Conservation (phyloP, 2,888 invertebrate species). For the Lumbricus terrestris region DNA sequence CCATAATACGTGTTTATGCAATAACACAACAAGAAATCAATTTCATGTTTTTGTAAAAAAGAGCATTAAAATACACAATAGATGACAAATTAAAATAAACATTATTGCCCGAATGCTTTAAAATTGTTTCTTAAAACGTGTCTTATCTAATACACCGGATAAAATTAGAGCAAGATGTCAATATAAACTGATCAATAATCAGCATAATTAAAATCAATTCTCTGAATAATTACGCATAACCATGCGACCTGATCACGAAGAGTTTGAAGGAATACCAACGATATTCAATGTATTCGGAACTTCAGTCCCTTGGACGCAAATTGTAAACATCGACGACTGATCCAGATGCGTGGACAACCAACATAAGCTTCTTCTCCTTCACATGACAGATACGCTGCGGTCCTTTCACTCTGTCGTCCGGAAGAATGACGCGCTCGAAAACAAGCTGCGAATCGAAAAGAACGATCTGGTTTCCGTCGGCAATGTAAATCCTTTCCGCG, state of each 20-base stretch:
- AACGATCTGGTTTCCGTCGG: neutral
- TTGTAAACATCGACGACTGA: neutral
- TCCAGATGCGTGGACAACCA: neutral
- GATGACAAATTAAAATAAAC: neutral
- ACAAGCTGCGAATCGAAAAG: constrained; percentile 6
- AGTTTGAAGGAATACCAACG: neutral
- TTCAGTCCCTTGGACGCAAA: neutral
- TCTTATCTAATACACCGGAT: neutral
- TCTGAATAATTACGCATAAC: neutral
- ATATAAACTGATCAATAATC: neutral
- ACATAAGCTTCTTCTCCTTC: neutral
- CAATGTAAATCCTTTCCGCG: neutral
- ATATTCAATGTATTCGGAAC: neutral
- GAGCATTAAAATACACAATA: neutral
- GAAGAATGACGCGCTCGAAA: neutral
- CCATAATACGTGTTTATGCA: neutral
- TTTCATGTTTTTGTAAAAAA: neutral
- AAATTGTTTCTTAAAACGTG: neutral
- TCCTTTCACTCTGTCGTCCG: neutral
- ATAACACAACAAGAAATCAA: neutral
- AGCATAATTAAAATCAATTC: neutral
- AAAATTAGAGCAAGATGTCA: neutral
- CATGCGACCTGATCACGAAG: neutral
- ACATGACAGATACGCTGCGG: neutral
- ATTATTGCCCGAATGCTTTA: neutral